Percentiles rank a stretch among this genome's conserved stretches.
Conservation (phyloP, 2,888 invertebrate species). For the Acrocyrtus sp. region DNA sequence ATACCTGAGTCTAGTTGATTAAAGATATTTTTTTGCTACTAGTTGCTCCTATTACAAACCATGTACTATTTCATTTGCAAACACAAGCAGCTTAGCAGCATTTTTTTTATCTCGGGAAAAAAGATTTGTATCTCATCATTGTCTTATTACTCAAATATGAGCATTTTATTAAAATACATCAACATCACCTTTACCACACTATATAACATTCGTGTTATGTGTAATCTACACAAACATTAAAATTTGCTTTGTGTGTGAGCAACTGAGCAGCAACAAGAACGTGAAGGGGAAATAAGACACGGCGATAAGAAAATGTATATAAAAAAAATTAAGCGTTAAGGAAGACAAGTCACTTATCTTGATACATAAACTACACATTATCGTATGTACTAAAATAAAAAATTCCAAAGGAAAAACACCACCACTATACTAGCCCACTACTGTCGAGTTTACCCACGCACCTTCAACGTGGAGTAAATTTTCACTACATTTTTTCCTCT, state of each 20-base stretch:
- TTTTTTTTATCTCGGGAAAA: slow-evolving; percentile 15
- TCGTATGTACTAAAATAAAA: slow-evolving; percentile 22
- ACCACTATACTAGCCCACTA: no score
- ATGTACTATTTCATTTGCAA: neutral
- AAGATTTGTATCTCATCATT: slow-evolving; percentile 21
- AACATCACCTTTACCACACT: slow-evolving; percentile 14
- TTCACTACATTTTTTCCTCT: no score
- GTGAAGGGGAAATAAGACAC: neutral
- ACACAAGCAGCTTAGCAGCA: no score
- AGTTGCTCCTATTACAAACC: neutral
- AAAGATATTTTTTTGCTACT: no score
- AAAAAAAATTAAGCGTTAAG: no score
- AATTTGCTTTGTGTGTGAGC: slow-evolving; percentile 13
- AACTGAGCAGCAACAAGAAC: neutral
- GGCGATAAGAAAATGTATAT: no score
- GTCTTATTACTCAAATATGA: slow-evolving; percentile 40
- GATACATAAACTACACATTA: slow-evolving; percentile 30
- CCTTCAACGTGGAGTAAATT: no score
- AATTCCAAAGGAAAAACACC: slow-evolving; percentile 21
- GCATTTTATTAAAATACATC: slow-evolving; percentile 33
- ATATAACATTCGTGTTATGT: neutral
- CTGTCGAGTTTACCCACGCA: no score
- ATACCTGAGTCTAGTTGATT: neutral
- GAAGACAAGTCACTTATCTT: slow-evolving; percentile 36
- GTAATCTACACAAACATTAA: neutral